Base-by-base conservation (phyloP, 2,888 invertebrate species). In the Endomychus coccineus region DNA sequence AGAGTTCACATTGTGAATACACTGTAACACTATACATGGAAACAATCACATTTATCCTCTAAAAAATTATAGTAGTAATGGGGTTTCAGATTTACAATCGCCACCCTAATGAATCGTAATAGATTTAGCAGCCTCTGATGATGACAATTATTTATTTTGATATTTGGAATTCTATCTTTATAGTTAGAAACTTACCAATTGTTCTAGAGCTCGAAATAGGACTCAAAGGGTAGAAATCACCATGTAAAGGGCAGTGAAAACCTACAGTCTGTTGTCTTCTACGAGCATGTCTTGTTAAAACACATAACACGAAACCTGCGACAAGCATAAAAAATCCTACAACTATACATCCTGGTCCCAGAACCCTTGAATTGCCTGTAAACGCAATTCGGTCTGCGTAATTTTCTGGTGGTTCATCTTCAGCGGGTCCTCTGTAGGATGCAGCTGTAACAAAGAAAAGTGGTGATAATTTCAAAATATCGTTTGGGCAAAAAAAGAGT, bases 241-340 rank as follows among this genome's bases (percentile, higher is more conserved):
- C 83, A 51, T 83, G 83, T 27, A 83, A 71, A 16, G 83, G 83
- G 61, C 83, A 83, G 62, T 82, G 82, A 67, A 82, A 83, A 36
- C 82, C 82, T 42, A 83, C 71, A 27, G 81, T 71, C 36, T 80
- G 74, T 52, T 80, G 79, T 22, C 77, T 69, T 34, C 74, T 70
- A 45, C 80, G 72, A 2, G 81, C 81, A 16, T 81, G 69, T 33
- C 78, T 70, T 59, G 80, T 80, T 48, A 83, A 61, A 52, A 77
- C 70, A 62, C 81, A 81, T 27, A 83, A 62, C 5, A 77, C 70
- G 33, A 77, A 71, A 24, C 82, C 82, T 58, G 76, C 60, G 34
- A 74, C 70, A 24, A 81, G 74, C 82, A 83, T 83, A 34, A 80
- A 67, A 27, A 76, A 74, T n/a, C 82, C 83, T 29, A 82, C 78